Evolutionary conservation across 2,888 invertebrate genomes (phyloP).

Genomic region (Ochropleura leucogaster): DNA sequence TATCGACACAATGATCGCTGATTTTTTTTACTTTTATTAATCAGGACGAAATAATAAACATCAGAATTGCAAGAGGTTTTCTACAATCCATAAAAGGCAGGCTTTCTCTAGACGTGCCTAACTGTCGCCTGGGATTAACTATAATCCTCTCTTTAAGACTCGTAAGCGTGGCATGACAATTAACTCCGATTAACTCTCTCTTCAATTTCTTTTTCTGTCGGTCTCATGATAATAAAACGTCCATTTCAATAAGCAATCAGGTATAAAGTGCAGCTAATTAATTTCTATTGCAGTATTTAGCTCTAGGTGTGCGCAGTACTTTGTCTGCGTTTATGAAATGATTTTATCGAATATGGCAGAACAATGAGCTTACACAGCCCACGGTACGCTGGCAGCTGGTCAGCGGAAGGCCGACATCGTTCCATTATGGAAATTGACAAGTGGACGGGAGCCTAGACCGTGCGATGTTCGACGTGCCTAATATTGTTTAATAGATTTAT

Average conservation of each 20-base stretch:
- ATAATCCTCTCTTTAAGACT: constrained; percentile 14
- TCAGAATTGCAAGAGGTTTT: background rate
- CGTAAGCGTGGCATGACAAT: constrained; percentile 29
- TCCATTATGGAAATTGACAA: constrained; percentile 86
- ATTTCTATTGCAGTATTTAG: constrained; percentile 29
- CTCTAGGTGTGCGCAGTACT: constrained; percentile 4
- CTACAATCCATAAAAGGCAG: constrained; percentile 20
- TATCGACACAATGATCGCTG: too few species aligned
- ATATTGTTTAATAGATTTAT: constrained; percentile 45
- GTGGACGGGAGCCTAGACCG: constrained; percentile 67
- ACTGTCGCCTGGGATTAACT: constrained; percentile 24
- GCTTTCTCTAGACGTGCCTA: constrained; percentile 15
- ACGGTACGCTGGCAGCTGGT: constrained; percentile 78
- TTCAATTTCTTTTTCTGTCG: constrained; percentile 35
- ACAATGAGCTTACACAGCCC: constrained; percentile 68
- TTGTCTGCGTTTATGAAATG: constrained; percentile 58
- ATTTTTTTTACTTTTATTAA: background rate
- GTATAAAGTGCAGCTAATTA: constrained; percentile 37
- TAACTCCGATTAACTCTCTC: constrained; percentile 38
- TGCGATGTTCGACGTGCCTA: constrained; percentile 59
- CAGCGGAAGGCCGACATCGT: constrained; percentile 77
- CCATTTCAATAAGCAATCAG: constrained; percentile 19
- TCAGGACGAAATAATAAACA: constrained; percentile 4
- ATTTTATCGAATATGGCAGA: constrained; percentile 61
- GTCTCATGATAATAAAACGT: constrained; percentile 21